Base-by-base conservation (phyloP, 2,113 vertebrate species). In the Microcebus ravelobensis region DNA sequence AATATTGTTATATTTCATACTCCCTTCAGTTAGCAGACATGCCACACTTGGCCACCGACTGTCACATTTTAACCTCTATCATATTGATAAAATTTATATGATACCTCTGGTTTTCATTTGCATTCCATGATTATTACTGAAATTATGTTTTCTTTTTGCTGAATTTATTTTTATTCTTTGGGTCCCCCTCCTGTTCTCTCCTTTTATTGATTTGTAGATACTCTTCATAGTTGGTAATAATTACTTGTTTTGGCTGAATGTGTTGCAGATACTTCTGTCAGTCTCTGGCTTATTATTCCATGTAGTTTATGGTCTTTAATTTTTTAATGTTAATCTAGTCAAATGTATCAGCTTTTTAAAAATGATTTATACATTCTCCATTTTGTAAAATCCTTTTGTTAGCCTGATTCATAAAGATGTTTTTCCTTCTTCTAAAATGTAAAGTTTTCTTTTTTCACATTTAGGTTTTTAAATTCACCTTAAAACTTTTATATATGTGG, bases 381-480 rank as follows among this genome's bases (percentile, higher is more conserved):
- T 92, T 42, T 86, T 92, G 67, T 81, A 61, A 79, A 84, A 76
- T 83, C 21, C 13, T 90, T 90, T 81, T 87, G 15, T 42, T 73
- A 71, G 4, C n/a, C 36, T 74, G 9, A 59, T 27, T 57, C 29
- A 52, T 88, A 59, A 89, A 95, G 15, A 36, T 71, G 2, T 74
- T 93, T 87, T 93, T 87, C 77, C 79, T 85, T 74, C 31, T 96
- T 92, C 82, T 68, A 48, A 71, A 84, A 52, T 63, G n/a, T 93
- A 42, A 68, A 74, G 8, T 59, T 80, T 92, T 90, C 27, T 48
- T 95, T 52, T 91, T 87, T 87, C 55, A 79, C n/a, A 57, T 85
- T 80, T 55, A 94, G 29, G 3, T 31, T 81, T 91, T 87, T 87
- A 59, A n/a, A 71, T 79, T 48, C 1, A 59, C 39, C 13, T 80